Evolutionary conservation across 2,888 invertebrate genomes (phyloP), one percentile per base, ranked within the genome.

Genomic region (Phortica okadai): DNA sequence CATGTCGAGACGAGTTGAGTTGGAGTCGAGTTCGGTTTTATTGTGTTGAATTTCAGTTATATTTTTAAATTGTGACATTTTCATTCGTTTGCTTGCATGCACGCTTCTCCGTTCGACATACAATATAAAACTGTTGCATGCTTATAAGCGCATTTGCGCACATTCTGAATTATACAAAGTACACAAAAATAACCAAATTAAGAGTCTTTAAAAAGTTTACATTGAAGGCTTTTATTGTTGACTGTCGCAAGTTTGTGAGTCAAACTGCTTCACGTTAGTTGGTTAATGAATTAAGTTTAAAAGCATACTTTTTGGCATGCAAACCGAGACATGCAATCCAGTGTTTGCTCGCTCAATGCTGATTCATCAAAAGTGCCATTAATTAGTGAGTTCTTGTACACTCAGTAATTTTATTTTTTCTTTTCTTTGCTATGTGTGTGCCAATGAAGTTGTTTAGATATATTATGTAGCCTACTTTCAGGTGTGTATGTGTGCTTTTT

Each of bases 271-370:
- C 11, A 6, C 42, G 3, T 56, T 58, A 42, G 82, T 83, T 79
- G 79, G 77, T 84, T 86, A 85, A 85, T 84, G 81, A 86, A 85
- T 86, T 81, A 81, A 80, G 80, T 86, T 82, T 78, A 14, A 8
- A 14, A 50, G 62, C n/a, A 59, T 59, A 59, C 33, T 33, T 16
- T 66, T 64, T 14, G 25, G 75, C 81, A 79, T 75, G 85, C 77
- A 80, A 82, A 77, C 88, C 82, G 88, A 81, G 73, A 87, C 88
- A 87, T 81, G 88, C 82, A 74, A 87, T 75, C 75, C 56, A 7
- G 10, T 64, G 10, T 64, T 64, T 64, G 41, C 14, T 2, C 50
- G 6, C 50, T 50, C 8, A 14, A 3, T 14, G 50, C 50, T 50
- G 50, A 14, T 59, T 59, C 14, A 41, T 74, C 21, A 58, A 50